Evolutionary conservation across 1,140 invertebrate species (phyloP), one percentile per base, ranked within the genome.

Genomic region (Drosophila virilis): DNA sequence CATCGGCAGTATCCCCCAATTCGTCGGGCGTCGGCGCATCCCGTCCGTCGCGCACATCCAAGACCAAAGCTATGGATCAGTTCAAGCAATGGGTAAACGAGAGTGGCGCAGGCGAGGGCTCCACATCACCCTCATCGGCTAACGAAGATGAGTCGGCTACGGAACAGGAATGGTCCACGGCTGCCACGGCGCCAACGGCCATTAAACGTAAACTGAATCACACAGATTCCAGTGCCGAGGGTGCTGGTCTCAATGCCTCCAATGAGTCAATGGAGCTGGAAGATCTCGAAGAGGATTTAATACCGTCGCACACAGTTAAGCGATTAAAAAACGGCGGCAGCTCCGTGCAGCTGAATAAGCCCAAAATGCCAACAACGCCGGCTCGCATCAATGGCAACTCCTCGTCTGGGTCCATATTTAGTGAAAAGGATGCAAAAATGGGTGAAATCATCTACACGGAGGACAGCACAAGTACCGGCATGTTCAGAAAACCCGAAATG

Each of bases 21-120:
- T 68, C 74, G 37, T 55, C 52, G 42, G 43, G 40, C 9, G 13
- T 60, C 48, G 45, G 65, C 59, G 46, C 60, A 6, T 95, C 95
- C 22, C 94, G 96, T 12, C 95, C 96, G 6, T 95, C 95, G 80
- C 94, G 96, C 5, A 96, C 95, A 8, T 97, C 96, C 77, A 97
- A 97, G 92, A 95, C 95, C 42, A 96, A 96, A 78, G 96, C 96
- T 1, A 93, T 97, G 92, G 95, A 96, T 92, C 95, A 96, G 91
- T 96, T 97, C n/a, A 97, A 97, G 83, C 94, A 95, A 68, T 97
- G 96, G 96, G 91, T 89, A 0, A 77, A 58, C 10, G 80, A 91
- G 28, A 71, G 67, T 6, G 84, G 65, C 8, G 58, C 73, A n/a
- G 81, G 75, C 0, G 77, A 88, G 35, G 80, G 77, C 9, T 84